Evolutionary conservation across 1,140 invertebrate species (phyloP), one percentile per base, ranked within the genome.

Genomic region (Drosophila sp.): DNA sequence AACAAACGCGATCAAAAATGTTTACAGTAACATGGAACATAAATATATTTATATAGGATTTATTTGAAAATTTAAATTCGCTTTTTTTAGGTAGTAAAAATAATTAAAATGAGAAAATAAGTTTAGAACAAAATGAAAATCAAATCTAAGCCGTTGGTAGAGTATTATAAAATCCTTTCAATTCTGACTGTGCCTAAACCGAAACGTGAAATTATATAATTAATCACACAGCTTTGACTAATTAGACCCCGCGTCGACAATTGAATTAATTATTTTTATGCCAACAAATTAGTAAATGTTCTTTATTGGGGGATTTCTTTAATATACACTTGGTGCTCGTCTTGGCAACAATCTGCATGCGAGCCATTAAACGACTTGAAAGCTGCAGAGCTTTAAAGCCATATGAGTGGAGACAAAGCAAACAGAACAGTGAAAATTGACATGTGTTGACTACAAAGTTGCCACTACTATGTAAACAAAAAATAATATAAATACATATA

Each of bases 201-300:
- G 21, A 6, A 46, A 38, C 27, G 36, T 40, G 16, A n/a, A 41
- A 29, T 16, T 34, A 43, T 45, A 4, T 27, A 16, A 62, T 34
- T 58, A 66, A 66, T 66, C 45, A 61, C 43, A 69, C 14, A 54
- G 53, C 43, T 38, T n/a, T 16, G 7, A 16, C 21, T 14, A 63
- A 63, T 51, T 51, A 63, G 25, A 14, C 43, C 7, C 18, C 34
- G 25, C 32, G 43, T 51, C 45, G 21, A 11, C 50, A 13, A 36
- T 16, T 45, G 57, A 34, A 69, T 69, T 64, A 61, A 78, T 82
- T 64, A 73, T 76, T 32, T 71, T 53, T 29, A 59, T 72, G 54
- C 29, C 51, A 59, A 56, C 62, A 72, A 80, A 83, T 86, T 80
- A 86, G 69, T 54, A 59, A 58, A 54, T 36, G 13, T 29, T 59